These are phyloP conservation scores for Engraulis encrasicolus DNA, from an alignment of 2,113 vertebrate species.

Conservation along the genomic window DNA sequence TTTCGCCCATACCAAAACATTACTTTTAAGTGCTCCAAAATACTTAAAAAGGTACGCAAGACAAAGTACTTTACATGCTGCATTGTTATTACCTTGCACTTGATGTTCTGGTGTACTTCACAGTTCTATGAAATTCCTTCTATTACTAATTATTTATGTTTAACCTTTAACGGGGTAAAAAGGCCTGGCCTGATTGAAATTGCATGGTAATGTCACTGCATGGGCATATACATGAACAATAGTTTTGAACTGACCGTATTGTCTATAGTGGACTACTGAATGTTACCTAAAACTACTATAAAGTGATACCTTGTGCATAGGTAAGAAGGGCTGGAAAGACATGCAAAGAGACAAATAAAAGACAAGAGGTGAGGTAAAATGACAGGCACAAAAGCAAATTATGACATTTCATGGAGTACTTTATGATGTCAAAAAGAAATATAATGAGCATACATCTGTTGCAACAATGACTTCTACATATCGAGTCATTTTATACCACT, in stretches of 20 bases:
- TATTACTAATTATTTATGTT: background rate
- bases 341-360: conserved; percentile 3
- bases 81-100: too few species aligned
- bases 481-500: conserved; percentile 14
- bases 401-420: background rate
- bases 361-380: conserved; percentile 8
- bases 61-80: too few species aligned
- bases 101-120: too few species aligned
- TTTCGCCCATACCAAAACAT: too few species aligned
- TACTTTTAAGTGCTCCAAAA: too few species aligned
- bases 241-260: background rate
- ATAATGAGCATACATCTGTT: background rate
- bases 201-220: background rate
- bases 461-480: conserved; percentile 10
- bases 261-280: background rate
- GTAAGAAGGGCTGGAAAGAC: conserved; percentile 38
- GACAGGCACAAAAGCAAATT: conserved; percentile 2
- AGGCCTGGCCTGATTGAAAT: too few species aligned
- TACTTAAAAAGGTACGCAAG: too few species aligned
- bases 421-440: background rate
- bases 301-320: conserved; percentile 43
- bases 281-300: background rate
- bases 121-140: too few species aligned
- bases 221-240: background rate
- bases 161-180: background rate